Conservation (phyloP, 1,140 invertebrate species). For the Sarcophaga bullata region DNA sequence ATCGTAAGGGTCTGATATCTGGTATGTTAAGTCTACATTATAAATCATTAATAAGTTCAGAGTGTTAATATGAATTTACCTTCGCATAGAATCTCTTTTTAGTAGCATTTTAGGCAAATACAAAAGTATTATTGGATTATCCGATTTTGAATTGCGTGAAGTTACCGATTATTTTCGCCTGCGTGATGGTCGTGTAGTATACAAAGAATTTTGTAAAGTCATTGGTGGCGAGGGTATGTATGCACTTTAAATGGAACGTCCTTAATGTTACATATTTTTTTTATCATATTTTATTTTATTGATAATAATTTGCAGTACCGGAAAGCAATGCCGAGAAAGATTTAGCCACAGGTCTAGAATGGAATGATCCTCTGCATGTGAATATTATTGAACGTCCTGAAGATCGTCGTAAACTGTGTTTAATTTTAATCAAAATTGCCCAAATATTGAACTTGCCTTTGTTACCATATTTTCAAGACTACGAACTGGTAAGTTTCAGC, state of each 20-base stretch:
- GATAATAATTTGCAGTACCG: neutral
- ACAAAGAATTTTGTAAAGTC: constrained; percentile 76
- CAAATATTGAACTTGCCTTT: constrained; percentile 69
- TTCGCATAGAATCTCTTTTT: constrained; percentile 74
- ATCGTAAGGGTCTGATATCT: constrained; percentile 73
- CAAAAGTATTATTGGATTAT: constrained; percentile 71
- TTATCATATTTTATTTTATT: neutral
- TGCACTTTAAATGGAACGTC: neutral
- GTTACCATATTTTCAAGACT: constrained; percentile 79
- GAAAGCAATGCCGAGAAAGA: constrained; percentile 45
- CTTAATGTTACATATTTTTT: too few species aligned
- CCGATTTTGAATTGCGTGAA: constrained; percentile 75
- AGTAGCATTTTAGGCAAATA: constrained; percentile 74
- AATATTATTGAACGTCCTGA: constrained; percentile 72
- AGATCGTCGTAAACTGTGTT: constrained; percentile 71
- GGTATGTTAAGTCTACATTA: constrained; percentile 65
- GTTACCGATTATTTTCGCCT: constrained; percentile 78
- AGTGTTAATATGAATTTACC: constrained; percentile 23
- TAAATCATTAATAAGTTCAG: neutral
- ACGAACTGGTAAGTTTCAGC: constrained; percentile 70
- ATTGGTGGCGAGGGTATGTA: constrained; percentile 71
- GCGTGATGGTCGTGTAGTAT: constrained; percentile 76
- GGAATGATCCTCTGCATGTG: constrained; percentile 72
- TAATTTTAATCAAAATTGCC: constrained; percentile 76
- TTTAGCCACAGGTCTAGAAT: constrained; percentile 70